These are phyloP conservation scores for Gymnothorax reevesii DNA, from an alignment of 2,797 vertebrate genomes.

Conservation along the genomic window DNA sequence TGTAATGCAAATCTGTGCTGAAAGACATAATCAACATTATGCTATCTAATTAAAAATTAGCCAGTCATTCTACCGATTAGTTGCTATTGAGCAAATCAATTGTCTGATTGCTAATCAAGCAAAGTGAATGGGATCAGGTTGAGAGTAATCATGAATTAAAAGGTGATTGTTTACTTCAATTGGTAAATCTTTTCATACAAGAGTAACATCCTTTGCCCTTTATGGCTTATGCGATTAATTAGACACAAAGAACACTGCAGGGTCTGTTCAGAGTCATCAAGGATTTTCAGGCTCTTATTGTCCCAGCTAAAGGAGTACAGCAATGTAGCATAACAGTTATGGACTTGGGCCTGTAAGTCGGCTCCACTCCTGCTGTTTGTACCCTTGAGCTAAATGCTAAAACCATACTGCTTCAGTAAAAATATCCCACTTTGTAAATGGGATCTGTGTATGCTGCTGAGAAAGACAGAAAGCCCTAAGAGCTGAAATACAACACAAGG, in stretches of 20 bases:
- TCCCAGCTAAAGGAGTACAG: background rate
- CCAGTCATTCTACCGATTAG: too few species aligned
- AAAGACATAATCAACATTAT: too few species aligned
- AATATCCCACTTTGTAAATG: background rate
- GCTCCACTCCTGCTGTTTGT: background rate
- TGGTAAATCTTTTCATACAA: background rate
- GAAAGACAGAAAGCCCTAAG: background rate
- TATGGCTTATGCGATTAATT: background rate
- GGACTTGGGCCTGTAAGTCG: background rate
- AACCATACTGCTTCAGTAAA: background rate
- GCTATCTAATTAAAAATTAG: too few species aligned
- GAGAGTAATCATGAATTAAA: too few species aligned
- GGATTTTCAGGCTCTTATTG: background rate
- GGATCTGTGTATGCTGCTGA: too few species aligned
- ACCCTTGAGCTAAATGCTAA: background rate
- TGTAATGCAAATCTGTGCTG: too few species aligned
- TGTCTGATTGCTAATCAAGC: too few species aligned
- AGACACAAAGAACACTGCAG: background rate
- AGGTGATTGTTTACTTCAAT: too few species aligned
- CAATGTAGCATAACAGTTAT: background rate
- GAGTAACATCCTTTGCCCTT: background rate
- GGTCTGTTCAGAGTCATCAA: background rate
- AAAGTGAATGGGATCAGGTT: too few species aligned
- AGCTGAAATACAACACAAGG: background rate
- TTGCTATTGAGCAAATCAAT: too few species aligned